These are phyloP conservation scores for Hoplodrina blanda DNA, from an alignment of 2,888 invertebrate genomes.

Conservation along the genomic window DNA sequence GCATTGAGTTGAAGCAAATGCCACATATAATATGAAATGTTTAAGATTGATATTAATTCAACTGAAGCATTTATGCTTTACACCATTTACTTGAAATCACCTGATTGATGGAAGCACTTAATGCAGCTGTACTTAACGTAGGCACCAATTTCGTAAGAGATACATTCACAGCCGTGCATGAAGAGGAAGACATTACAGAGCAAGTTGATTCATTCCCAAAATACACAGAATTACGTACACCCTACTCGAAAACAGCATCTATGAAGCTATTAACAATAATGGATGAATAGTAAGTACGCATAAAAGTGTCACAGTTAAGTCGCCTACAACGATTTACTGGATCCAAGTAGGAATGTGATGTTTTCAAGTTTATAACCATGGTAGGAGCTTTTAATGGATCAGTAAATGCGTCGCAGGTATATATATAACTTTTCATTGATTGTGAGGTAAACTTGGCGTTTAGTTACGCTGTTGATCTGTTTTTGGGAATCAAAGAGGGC, in stretches of 20 bases:
- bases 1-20: too few species aligned
- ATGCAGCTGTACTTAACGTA: conserved; percentile 14
- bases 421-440: conserved; percentile 69
- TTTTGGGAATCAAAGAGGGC: conserved; percentile 38
- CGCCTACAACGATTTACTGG: conserved; percentile 74
- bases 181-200: conserved; percentile 44
- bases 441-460: conserved; percentile 49
- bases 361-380: conserved; percentile 69
- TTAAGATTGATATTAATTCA: not conserved
- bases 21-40: not conserved
- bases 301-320: conserved; percentile 80
- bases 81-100: conserved; percentile 19
- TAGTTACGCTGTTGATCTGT: conserved; percentile 40
- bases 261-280: conserved; percentile 83
- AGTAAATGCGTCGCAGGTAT: conserved; percentile 62
- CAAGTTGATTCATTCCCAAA: conserved; percentile 58
- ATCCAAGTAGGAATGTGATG: conserved; percentile 68
- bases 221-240: conserved; percentile 66
- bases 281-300: conserved; percentile 74
- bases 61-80: conserved; percentile 15
- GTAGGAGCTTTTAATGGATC: conserved; percentile 69
- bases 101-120: conserved; percentile 45
- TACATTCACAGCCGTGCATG: conserved; percentile 39
- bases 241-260: conserved; percentile 78
- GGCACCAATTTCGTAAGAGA: conserved; percentile 22